Percentiles rank a stretch among this genome's conserved stretches.
phyloP scores from a whole-genome alignment of 1,140 invertebrate genomes.

The Macrosteles quadrilineatus region DNA sequence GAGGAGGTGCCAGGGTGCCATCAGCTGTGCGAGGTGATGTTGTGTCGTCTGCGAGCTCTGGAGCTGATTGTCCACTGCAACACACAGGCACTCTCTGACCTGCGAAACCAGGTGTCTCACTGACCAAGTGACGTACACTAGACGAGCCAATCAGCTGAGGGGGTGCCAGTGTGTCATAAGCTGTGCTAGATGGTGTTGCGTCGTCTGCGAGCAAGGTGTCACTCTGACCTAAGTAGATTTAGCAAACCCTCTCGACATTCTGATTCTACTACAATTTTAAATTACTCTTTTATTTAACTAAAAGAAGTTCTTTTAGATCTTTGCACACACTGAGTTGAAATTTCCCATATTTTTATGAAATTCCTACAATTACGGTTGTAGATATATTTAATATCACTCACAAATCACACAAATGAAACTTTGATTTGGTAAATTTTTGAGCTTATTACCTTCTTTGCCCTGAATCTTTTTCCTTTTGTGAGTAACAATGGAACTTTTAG shows the following conservation, averaged over 20 bases:
- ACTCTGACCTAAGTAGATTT: not conserved
- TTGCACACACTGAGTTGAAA: not conserved
- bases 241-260: not conserved
- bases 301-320: not conserved
- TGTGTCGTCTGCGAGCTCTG: constrained; percentile 37
- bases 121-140: too few relatives aligned
- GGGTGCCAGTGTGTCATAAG: not conserved
- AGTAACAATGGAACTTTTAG: not conserved
- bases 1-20: constrained; percentile 29
- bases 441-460: not conserved
- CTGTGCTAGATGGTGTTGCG: not conserved
- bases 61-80: constrained; percentile 40
- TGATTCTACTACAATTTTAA: not conserved
- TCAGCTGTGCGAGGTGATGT: constrained; percentile 37
- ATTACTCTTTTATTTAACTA: not conserved
- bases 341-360: not conserved
- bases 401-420: not conserved
- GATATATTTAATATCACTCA: not conserved
- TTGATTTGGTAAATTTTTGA: not conserved
- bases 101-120: not conserved
- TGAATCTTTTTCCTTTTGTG: not conserved
- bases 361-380: not conserved
- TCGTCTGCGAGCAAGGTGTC: not conserved
- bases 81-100: constrained; percentile 36
- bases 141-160: too few relatives aligned